phyloP scores from a whole-genome alignment of 2,888 invertebrate genomes.

The Sphaerophoria rueppellii region DNA sequence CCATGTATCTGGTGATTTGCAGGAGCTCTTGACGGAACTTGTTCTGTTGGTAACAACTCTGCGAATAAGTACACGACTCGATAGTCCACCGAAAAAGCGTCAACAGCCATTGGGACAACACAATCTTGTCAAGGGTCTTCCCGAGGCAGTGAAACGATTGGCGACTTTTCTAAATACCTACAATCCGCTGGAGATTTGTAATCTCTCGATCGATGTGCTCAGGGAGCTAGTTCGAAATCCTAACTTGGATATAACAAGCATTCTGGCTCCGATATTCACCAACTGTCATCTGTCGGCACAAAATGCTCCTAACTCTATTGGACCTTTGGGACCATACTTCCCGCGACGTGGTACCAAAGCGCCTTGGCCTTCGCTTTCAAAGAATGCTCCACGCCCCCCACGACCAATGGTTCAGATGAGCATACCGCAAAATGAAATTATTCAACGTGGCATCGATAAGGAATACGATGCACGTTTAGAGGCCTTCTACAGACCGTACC shows the following conservation, averaged over 20 bases:
- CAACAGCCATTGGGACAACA: constrained; percentile 79
- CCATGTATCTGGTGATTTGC: constrained; percentile 91
- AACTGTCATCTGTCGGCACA: constrained; percentile 92
- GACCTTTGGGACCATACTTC: constrained; percentile 89
- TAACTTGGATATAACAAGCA: constrained; percentile 84
- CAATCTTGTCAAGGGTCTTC: constrained; percentile 89
- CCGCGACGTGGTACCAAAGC: constrained; percentile 86
- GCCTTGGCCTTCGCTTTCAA: constrained; percentile 84
- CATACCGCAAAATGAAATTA: constrained; percentile 88
- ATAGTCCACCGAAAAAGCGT: constrained; percentile 80
- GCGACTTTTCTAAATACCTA: constrained; percentile 94
- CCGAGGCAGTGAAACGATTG: constrained; percentile 92
- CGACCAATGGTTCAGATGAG: constrained; percentile 93
- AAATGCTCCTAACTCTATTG: constrained; percentile 86
- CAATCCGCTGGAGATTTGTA: constrained; percentile 92
- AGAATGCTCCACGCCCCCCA: constrained; percentile 88
- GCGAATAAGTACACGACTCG: constrained; percentile 84
- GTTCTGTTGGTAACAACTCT: constrained; percentile 88
- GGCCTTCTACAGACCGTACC: constrained; percentile 93
- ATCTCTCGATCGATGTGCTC: constrained; percentile 88
- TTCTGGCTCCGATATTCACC: constrained; percentile 92
- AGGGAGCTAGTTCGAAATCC: constrained; percentile 81
- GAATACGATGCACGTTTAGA: constrained; percentile 89
- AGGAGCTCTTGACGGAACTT: constrained; percentile 91
- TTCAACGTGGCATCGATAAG: constrained; percentile 87